Base-by-base conservation (phyloP, 2,113 vertebrate genomes). In the Muntiacus muntjak region DNA sequence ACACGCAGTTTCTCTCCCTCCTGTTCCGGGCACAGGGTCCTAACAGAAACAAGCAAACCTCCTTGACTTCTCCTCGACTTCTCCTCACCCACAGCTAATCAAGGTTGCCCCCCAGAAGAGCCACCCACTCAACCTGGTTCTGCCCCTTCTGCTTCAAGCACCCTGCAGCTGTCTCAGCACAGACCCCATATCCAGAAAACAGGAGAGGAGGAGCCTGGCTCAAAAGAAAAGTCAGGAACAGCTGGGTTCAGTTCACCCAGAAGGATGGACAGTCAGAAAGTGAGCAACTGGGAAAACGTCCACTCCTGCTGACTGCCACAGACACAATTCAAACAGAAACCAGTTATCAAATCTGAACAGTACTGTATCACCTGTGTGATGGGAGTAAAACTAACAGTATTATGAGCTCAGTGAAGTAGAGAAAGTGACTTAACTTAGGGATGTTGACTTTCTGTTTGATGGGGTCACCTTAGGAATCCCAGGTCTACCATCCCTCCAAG, bases 341-440 rank as follows among this genome's bases (percentile, higher is more conserved):
- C 14, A 74, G 71, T 21, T 54, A 40, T 40, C 85, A 67, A 55
- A 55, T 81, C 88, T 23, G 21, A 83, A 78, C 5, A 23, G 3
- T 23, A 47, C 5, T 25, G 87, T n/a, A 13, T 33, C 25, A 45
- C 78, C 19, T 36, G 23, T 52, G 58, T 87, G 54, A 9, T 2
- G 5, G 76, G 33, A 11, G 9, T 25, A 26, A 81, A 88, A 47
- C 91, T 71, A 50, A 90, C 16, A 25, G 30, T 26, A 54, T 40
- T 26, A 52, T 1, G 3, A 10, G 4, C 45, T 50, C 5, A 0
- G 78, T 26, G 28, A 92, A 43, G 28, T 0, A 21, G 1, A 88
- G 67, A 64, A 23, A 36, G 25, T 62, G 54, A 67, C 55, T 47
- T 55, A 28, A 58, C 67, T 45, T 26, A 11, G 55, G 52, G 84